phyloP scores from a whole-genome alignment of 2,888 invertebrate genomes.

The Chorisops tibialis region DNA sequence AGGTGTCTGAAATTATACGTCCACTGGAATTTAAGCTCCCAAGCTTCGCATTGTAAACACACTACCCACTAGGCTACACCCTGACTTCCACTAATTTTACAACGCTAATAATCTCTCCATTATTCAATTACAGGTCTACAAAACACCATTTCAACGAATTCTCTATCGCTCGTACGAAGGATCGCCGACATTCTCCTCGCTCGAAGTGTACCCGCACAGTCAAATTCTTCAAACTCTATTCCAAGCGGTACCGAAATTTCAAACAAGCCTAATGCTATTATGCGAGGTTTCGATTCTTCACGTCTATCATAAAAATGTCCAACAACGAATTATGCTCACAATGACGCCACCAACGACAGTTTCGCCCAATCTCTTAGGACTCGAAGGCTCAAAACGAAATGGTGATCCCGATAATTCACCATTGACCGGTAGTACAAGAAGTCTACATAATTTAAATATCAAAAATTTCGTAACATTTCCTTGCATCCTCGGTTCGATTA shows the following conservation, averaged over 20 bases:
- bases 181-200: constrained; percentile 48
- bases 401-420: constrained; percentile 53
- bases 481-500: constrained; percentile 3
- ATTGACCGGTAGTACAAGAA: constrained; percentile 42
- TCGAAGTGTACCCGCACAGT: constrained; percentile 51
- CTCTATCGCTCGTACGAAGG: constrained; percentile 49
- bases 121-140: constrained; percentile 44
- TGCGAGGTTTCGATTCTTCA: constrained; percentile 52
- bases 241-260: constrained; percentile 49
- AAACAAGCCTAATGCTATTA: constrained; percentile 47
- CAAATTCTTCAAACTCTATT: constrained; percentile 50
- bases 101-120: too few species aligned
- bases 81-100: too few species aligned
- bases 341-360: constrained; percentile 48
- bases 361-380: constrained; percentile 50
- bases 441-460: background rate
- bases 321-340: constrained; percentile 48
- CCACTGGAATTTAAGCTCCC: too few species aligned
- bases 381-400: constrained; percentile 50
- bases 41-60: too few species aligned
- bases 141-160: constrained; percentile 51
- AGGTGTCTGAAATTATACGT: too few species aligned
- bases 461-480: background rate
- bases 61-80: too few species aligned
- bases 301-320: constrained; percentile 52